Base-by-base conservation (phyloP, 2,113 vertebrate genomes). In the Gymnocephalus cernua region DNA sequence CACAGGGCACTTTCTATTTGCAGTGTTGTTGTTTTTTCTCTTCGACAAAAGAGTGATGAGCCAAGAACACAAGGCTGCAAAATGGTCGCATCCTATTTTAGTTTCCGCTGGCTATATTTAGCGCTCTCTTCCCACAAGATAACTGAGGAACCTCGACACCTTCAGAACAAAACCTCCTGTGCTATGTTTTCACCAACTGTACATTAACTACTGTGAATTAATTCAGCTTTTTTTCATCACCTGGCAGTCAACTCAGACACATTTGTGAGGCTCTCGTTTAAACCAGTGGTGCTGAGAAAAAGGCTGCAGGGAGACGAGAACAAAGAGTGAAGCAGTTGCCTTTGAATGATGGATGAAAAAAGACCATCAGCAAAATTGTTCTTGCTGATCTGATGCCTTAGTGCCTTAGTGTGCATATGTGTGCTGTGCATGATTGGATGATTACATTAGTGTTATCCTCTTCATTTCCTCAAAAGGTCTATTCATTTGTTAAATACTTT, bases 291-390 rank as follows among this genome's bases (percentile, higher is more conserved):
- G 61, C 68, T 73, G 32, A 74, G 53, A 79, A 80, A 76, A 16
- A 78, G 80, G 58, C 77, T 72, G 6, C 68, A 68, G 78, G 77
- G 71, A 48, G 57, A 74, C 50, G 62, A 35, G 53, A 82, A 71
- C 68, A 84, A 79, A 65, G 79, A 83, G 50, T 72, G 77, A 74
- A 63, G 59, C 59, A 7, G 61, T 76, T 79, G 77, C 66, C 74
- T 85, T 81, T 82, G 68, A 86, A 63, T 82, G 70, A 82, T 64
- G 62, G 77, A 77, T 80, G 83, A 85, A 89, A 82, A 38, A 80
- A 83, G 63, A 59, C 69, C 83, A 82, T 90, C 80, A 88, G 81
- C 70, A 48, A 54, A 88, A 90, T 85, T 67, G 87, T 82, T 81
- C 80, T 58, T 73, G 61, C 77, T 90, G 77, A 89, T 90, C 79